Evolutionary conservation across 2,888 invertebrate species (phyloP).

Genomic region (Dicyrtoma fusca): DNA sequence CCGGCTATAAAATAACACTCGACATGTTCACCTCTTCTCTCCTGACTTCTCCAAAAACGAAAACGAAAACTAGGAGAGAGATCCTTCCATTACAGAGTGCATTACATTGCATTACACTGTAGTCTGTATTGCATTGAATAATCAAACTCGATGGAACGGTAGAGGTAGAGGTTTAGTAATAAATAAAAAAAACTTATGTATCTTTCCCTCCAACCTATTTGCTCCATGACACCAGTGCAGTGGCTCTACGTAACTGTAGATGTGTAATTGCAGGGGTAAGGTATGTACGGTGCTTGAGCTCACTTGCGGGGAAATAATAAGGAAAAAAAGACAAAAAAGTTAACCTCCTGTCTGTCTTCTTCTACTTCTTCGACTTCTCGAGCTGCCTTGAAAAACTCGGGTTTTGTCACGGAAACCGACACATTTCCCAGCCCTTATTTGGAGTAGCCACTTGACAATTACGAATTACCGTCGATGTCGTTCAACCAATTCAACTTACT

Average conservation of each 20-base stretch:
- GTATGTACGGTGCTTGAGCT: background rate
- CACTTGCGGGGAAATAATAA: slow-evolving; percentile 13
- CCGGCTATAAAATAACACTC: slow-evolving; percentile 41
- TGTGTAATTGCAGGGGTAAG: too few relatives aligned
- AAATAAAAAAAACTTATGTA: too few relatives aligned
- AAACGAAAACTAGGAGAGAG: slow-evolving; percentile 15
- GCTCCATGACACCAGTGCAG: too few relatives aligned
- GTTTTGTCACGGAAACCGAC: slow-evolving; percentile 38
- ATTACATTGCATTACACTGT: too few relatives aligned
- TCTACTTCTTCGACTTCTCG: background rate
- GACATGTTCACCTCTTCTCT: slow-evolving; percentile 23
- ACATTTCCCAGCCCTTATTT: slow-evolving; percentile 40
- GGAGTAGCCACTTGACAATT: slow-evolving; percentile 38
- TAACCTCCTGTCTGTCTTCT: slow-evolving; percentile 35
- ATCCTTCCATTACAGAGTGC: background rate
- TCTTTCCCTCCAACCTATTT: too few relatives aligned
- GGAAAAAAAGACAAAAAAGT: slow-evolving; percentile 22
- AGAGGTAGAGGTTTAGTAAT: slow-evolving; percentile 4
- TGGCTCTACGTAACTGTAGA: too few relatives aligned
- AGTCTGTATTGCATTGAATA: background rate
- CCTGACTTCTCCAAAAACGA: background rate
- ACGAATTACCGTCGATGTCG: slow-evolving; percentile 36
- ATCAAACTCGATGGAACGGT: background rate
- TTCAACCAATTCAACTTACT: background rate
- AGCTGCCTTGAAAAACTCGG: slow-evolving; percentile 36